Evolutionary conservation across 2,888 invertebrate genomes (phyloP), one percentile per base, ranked within the genome.

Genomic region (Hydropsyche betteni): DNA sequence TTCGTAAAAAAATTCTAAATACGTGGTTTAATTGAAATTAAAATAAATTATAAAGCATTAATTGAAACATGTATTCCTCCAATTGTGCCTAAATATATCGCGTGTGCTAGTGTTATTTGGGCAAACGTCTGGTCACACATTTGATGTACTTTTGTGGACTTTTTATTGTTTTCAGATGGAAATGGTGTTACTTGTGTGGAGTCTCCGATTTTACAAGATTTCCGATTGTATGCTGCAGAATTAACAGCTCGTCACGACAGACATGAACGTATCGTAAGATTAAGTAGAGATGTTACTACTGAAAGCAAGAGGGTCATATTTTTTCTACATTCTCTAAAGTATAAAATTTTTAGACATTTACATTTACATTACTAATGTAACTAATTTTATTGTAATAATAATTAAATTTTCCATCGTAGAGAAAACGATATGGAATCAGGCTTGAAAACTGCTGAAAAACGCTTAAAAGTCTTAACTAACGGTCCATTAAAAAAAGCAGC

Each of bases 221-320:
- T 94, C 83, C 88, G 87, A 80, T 83, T 84, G n/a, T 93, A 90
- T 81, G 88, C 92, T 0, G 76, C 82, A 0, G 91, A 91, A 81
- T 84, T 97, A 52, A 95, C 94, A 80, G 87, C 87, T 0, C 92
- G 93, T 79, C 94, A 97, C 81, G 96, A 97, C 83, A 90, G 93
- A 78, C 90, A 93, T 81, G 97, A 97, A 83, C 86, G 94, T 64
- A 89, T 97, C 44, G 90, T 96, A 0, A 96, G 96, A 85, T 83
- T 93, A 0, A 91, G 93, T 78, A 88, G 96, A 36, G 96, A 96
- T 82, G 90, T 96, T 24, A 96, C 95, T 0, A 95, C 96, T 80
- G 95, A 96, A 82, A 95, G 96, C 84, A 97, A 97, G 83, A 87
- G 96, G 77, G 92, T 94, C 5, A 97, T 97, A 80, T 97, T 96